A percentile compares a stretch with the other conserved stretches of the same genome.
These are phyloP conservation scores for Eupithecia subumbrata DNA, from an alignment of 2,888 invertebrate genomes.

Conservation along the genomic window DNA sequence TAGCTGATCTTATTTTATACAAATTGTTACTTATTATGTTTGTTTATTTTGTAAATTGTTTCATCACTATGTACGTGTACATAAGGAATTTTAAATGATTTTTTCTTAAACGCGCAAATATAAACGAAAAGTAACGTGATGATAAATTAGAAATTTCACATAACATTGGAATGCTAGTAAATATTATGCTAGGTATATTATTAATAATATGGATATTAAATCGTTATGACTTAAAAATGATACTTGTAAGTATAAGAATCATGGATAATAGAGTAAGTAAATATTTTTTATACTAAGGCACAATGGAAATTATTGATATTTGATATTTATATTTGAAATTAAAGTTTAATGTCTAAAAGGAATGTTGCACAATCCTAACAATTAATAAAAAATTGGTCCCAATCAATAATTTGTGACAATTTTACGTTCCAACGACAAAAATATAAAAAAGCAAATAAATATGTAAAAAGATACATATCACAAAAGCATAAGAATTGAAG, in stretches of 20 bases:
- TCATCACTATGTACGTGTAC: neutral
- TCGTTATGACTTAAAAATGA: neutral
- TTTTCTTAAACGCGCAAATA: neutral
- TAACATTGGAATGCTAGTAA: neutral
- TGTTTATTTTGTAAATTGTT: neutral
- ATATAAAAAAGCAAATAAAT: constrained; percentile 21
- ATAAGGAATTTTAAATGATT: neutral
- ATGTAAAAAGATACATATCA: constrained; percentile 13
- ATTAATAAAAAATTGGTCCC: constrained; percentile 36
- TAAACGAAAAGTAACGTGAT: neutral
- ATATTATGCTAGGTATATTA: constrained; percentile 13
- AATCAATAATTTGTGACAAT: constrained; percentile 45
- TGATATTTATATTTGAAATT: neutral
- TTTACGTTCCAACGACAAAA: constrained; percentile 39
- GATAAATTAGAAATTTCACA: neutral
- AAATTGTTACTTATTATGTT: neutral
- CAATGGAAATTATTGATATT: neutral
- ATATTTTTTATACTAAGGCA: neutral
- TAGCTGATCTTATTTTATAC: neutral
- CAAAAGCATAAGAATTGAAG: constrained; percentile 16
- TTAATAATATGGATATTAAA: neutral
- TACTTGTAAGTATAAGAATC: constrained; percentile 1
- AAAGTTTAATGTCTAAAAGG: neutral
- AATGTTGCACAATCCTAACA: constrained; percentile 1
- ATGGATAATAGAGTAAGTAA: neutral